phyloP scores from a whole-genome alignment of 2,113 vertebrate genomes.

The Limnothrissa miodon region DNA sequence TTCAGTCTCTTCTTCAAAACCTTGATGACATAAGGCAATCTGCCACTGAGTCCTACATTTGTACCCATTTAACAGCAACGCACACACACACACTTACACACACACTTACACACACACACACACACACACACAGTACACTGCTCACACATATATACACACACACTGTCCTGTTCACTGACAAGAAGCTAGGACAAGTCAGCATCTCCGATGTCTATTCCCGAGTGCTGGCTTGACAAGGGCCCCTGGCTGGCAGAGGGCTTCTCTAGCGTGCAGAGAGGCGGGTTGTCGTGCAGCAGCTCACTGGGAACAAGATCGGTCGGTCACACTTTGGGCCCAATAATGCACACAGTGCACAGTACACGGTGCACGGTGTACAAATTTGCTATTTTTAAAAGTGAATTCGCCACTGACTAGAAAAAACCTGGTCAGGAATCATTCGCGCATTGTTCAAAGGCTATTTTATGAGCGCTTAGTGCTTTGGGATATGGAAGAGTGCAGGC shows the following conservation, averaged over 20 bases:
- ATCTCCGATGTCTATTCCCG: no score
- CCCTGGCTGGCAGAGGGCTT: not conserved
- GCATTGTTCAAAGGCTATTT: no score
- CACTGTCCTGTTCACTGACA: not conserved
- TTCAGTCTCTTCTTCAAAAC: not conserved
- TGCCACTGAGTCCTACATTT: not conserved
- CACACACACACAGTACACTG: not conserved
- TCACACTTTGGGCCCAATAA: no score
- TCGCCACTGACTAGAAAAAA: no score
- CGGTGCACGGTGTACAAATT: no score
- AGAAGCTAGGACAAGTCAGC: no score
- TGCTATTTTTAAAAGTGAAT: no score
- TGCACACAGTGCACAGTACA: no score
- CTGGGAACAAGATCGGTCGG: not conserved
- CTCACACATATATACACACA: not conserved
- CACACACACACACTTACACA: not conserved
- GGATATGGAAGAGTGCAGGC: no score
- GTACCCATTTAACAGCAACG: not conserved
- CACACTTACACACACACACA: not conserved
- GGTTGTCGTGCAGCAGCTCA: constrained; percentile 15
- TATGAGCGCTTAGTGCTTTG: no score
- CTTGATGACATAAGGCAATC: not conserved
- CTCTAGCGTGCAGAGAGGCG: constrained; percentile 14
- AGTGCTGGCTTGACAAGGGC: no score
- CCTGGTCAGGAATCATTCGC: no score